A percentile compares a stretch with the other conserved stretches of the same genome.
phyloP scores from a whole-genome alignment of 2,113 vertebrate species.

The Raphicerus campestris region DNA sequence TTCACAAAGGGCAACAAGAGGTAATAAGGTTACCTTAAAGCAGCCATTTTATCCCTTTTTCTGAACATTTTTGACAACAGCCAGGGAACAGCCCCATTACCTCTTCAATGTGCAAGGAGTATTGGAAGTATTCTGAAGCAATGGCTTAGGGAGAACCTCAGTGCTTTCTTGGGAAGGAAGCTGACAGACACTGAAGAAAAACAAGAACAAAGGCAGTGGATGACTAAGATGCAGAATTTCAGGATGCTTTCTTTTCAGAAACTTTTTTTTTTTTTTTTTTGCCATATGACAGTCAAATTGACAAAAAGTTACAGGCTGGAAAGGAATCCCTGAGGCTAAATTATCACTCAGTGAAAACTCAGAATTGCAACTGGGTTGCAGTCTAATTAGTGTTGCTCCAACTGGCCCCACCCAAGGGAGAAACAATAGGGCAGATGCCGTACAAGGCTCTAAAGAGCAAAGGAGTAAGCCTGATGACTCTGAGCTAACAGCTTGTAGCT shows the following conservation, averaged over 20 bases:
- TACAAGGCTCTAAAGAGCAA: not conserved
- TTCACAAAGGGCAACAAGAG: not conserved
- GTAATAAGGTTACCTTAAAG: not conserved
- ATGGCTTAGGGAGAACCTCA: not conserved
- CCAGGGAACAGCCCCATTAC: not conserved
- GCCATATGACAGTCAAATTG: not conserved
- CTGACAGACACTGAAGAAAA: not conserved
- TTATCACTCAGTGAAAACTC: slow-evolving; percentile 17
- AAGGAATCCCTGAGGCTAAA: slow-evolving; percentile 56
- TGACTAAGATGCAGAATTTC: not conserved
- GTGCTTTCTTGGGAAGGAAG: not conserved
- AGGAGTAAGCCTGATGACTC: not conserved
- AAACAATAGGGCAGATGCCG: not conserved
- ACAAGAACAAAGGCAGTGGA: not conserved
- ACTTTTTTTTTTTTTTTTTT: slow-evolving; percentile 33
- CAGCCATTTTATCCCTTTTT: not conserved
- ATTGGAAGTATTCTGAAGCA: not conserved
- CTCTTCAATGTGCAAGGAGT: not conserved
- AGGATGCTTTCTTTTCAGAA: not conserved
- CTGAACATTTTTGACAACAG: not conserved
- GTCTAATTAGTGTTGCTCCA: slow-evolving; percentile 34
- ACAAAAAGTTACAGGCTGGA: slow-evolving; percentile 16
- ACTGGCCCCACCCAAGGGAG: not conserved
- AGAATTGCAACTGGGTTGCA: slow-evolving; percentile 38
- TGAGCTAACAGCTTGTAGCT: not conserved